Base-by-base conservation (phyloP, 2,797 vertebrate genomes). In the Linurgus olivaceus region DNA sequence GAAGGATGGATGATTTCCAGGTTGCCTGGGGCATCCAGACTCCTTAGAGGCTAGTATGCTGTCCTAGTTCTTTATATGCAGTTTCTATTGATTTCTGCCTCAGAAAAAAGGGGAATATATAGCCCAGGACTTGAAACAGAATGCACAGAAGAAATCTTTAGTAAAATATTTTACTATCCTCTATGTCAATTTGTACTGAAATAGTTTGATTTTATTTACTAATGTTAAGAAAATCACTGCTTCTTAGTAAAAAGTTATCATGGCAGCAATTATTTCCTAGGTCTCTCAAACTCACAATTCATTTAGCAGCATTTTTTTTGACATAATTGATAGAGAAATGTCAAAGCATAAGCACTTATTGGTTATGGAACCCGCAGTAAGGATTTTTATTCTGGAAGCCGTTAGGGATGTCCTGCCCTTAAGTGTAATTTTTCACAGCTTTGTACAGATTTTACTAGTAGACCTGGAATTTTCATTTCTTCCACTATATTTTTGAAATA, bases 1-100 rank as follows among this genome's bases (percentile, higher is more conserved):
- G 50, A 81, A 88, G 51, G 37, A 90, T 92, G 92, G 92, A 94
- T 73, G 63, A 73, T 67, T 95, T 95, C 80, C 86, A 92, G 59
- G 31, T 86, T 90, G 88, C 93, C 83, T 87, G 77, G 71, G 57
- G 92, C 92, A 82, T 81, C 35, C 31, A 74, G n/a, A 74, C 40
- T 92, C 86, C 86, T 81, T 33, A 44, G 93, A 95, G 88, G 35
- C 55, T 25, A 45, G 13, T 35, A 55, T 45, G 44, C 28, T 89
- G 63, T 82, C 71, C 93, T 93, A 95, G 67, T 87, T 94, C 63
- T 97, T 93, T 61, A 73, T 63, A 50, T 82, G 63, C 40, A 55
- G 40, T 63, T 95, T 87, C 71, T 88, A 11, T 55, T 23, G 20
- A 78, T 17, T 93, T 92, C 40, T 13, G 4, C 10, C 54, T 93